These are phyloP conservation scores for Panulirus ornatus DNA, from an alignment of 1,140 invertebrate genomes.

Conservation along the genomic window DNA sequence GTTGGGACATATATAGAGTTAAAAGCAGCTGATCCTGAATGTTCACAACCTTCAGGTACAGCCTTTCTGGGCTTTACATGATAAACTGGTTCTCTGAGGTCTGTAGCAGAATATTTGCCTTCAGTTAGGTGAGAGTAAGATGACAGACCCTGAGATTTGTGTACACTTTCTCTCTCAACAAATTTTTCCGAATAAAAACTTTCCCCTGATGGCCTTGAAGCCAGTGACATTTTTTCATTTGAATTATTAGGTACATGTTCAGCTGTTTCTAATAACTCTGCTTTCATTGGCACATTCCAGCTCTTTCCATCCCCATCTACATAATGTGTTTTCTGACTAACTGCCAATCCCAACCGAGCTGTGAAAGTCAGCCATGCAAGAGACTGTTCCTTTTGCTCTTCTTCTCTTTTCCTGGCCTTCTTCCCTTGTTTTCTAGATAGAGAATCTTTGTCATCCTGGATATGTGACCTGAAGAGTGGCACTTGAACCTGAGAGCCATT, in stretches of 20 bases:
- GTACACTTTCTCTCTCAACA: background rate
- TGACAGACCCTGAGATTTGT: background rate
- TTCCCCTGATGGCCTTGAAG: slow-evolving; percentile 7
- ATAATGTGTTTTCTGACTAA: background rate
- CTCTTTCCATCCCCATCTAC: background rate
- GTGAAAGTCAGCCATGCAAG: slow-evolving; percentile 36
- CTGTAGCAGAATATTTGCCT: background rate
- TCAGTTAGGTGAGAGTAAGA: slow-evolving; percentile 8
- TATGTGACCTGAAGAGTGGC: slow-evolving; percentile 1
- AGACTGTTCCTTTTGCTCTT: slow-evolving; percentile 11
- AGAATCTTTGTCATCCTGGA: slow-evolving; percentile 21
- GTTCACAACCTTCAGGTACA: background rate
- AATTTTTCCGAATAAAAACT: slow-evolving; percentile 17
- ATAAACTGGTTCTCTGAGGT: background rate
- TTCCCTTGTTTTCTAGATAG: slow-evolving; percentile 38
- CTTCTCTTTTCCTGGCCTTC: slow-evolving; percentile 25
- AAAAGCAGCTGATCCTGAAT: slow-evolving; percentile 16
- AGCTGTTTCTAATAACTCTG: background rate
- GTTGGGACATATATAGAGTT: slow-evolving; percentile 63
- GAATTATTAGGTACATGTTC: background rate
- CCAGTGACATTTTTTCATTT: background rate
- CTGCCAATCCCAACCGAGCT: slow-evolving; percentile 14
- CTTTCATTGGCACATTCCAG: background rate
- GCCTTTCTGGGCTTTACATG: slow-evolving; percentile 4
- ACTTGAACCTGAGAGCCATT: slow-evolving; percentile 61